Evolutionary conservation across 2,797 vertebrate genomes (phyloP).

Genomic region (Sebastes cheni): DNA sequence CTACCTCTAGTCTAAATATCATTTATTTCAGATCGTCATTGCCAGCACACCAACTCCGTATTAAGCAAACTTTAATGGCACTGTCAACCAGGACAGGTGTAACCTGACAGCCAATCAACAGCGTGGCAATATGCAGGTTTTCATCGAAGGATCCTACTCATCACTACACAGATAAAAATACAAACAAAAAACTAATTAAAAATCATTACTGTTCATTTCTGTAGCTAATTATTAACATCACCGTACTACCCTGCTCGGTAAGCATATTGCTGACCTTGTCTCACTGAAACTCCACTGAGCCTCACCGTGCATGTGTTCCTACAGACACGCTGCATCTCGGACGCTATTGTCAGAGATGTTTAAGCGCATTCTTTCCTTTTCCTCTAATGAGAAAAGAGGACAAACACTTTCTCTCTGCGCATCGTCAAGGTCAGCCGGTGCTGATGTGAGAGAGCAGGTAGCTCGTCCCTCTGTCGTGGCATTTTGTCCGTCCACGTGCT

Average conservation of each 20-base stretch:
- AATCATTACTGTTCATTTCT: not conserved
- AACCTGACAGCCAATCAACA: conserved; percentile 2
- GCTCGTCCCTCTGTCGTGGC: conserved; percentile 37
- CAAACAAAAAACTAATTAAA: not conserved
- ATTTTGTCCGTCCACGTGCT: conserved; percentile 47
- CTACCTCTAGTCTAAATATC: not conserved
- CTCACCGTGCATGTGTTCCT: not conserved
- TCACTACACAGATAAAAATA: not conserved
- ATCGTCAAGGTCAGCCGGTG: conserved; percentile 58
- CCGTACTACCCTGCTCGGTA: not conserved
- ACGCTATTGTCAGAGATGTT: not conserved
- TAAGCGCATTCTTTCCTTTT: not conserved
- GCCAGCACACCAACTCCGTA: not conserved
- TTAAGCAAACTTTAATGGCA: not conserved
- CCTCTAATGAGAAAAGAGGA: conserved; percentile 25
- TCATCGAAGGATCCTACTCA: not conserved
- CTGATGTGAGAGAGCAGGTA: conserved; percentile 46
- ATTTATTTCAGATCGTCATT: conserved; percentile 8
- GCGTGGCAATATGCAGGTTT: not conserved
- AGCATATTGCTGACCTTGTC: not conserved
- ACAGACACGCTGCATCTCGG: not conserved
- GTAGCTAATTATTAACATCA: not conserved
- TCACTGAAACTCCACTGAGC: not conserved
- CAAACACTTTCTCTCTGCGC: conserved; percentile 7
- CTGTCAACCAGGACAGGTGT: not conserved